These are phyloP conservation scores for Avahi laniger DNA, from an alignment of 2,797 vertebrate species.

Conservation along the genomic window DNA sequence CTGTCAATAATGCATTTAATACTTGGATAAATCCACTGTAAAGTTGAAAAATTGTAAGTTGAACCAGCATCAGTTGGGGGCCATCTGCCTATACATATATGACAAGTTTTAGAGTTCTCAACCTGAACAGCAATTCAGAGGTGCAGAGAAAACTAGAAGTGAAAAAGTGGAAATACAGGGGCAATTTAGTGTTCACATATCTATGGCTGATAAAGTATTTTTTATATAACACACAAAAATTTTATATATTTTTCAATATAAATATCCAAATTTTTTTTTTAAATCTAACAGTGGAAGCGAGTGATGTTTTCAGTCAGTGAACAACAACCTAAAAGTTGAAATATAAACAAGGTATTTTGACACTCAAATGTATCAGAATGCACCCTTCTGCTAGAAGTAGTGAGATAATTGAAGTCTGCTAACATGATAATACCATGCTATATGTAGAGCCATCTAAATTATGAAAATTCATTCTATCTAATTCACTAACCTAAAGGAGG, in stretches of 20 bases:
- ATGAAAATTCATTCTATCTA: neutral
- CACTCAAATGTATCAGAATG: neutral
- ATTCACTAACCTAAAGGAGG: neutral
- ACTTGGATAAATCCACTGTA: neutral
- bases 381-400: neutral
- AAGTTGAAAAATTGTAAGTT: neutral
- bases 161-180: neutral
- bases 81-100: neutral
- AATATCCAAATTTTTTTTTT: neutral
- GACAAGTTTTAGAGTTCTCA: neutral
- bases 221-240: neutral
- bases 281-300: neutral
- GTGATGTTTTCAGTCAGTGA: neutral
- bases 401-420: neutral
- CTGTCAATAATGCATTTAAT: neutral
- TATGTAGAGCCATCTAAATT: neutral
- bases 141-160: neutral
- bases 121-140: neutral
- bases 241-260: neutral
- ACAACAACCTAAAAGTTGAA: neutral
- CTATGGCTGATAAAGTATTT: neutral
- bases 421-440: neutral
- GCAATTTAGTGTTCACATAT: neutral
- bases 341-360: neutral
- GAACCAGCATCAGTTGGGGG: neutral